Base-by-base conservation (phyloP, 2,888 invertebrate species). In the Conchocele bisecta region DNA sequence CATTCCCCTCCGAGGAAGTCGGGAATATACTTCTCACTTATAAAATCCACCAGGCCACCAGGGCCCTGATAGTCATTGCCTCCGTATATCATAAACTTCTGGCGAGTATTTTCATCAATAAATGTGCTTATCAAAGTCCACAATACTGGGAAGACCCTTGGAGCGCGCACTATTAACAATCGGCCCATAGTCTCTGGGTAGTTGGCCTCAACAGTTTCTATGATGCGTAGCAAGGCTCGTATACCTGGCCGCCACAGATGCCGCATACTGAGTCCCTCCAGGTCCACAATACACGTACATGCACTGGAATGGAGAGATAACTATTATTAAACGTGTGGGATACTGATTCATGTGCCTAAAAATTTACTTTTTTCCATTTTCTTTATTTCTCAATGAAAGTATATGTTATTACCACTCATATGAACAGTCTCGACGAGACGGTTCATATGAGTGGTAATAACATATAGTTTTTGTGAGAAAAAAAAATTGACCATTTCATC, bases 51-150 rank as follows among this genome's bases (percentile, higher is more conserved):
- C 9, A 98, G 93, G 0, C 96, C 96, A 15, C 96, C 96, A 5
- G 94, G 92, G 79, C 93, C 94, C 86, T 95, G 95, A 88, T 96
- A 96, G 91, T 97, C 96, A 84, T 95, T 95, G 46, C 96, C 96
- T 72, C 96, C 96, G 91, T 97, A 97, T 91, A 98, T 96, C 89
- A 97, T 93, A 92, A 97, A 97, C 91, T 97, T 97, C 84, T 95
- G 95, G 75, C 97, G 94, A 0, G 97, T 98, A 90, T 96, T 95
- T 91, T 98, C 98, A 92, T 98, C 97, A 86, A 98, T 98, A 91
- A 98, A 98, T 1, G 97, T 96, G 91, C 96, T 96, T 78, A 98
- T 96, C 66, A 98, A 94, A 0, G 98, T 98, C 98, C 98, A 98
- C 37, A 98, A 93, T 63, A 98, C 97, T 4, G 98, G 98, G 91